Conservation (phyloP, 2,888 invertebrate species). For the Synanthedon vespiformis region DNA sequence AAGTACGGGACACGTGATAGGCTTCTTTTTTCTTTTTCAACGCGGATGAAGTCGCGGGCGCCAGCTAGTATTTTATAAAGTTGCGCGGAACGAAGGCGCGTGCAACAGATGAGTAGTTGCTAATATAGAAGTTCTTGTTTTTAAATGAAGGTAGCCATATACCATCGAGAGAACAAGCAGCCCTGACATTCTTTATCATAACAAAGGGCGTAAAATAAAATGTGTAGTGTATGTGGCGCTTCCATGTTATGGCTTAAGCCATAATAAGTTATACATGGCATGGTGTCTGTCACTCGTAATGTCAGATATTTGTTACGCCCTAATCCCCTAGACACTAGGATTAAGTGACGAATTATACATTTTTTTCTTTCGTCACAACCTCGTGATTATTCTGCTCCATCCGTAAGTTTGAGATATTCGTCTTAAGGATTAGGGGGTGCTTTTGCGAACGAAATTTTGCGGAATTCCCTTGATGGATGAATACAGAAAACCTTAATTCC, state of each 20-base stretch:
- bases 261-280: background rate
- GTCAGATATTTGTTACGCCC: constrained; percentile 49
- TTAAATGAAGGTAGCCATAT: too few relatives aligned
- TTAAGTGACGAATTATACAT: constrained; percentile 64
- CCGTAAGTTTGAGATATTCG: constrained; percentile 65
- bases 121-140: too few relatives aligned
- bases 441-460: constrained; percentile 55
- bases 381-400: constrained; percentile 56
- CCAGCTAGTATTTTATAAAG: too few relatives aligned
- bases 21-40: too few relatives aligned
- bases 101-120: too few relatives aligned
- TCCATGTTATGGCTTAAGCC: constrained; percentile 22
- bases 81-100: too few relatives aligned
- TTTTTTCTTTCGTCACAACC: constrained; percentile 53
- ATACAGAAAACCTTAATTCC: constrained; percentile 56
- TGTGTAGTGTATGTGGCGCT: background rate
- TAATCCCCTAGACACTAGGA: constrained; percentile 40
- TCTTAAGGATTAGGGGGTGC: constrained; percentile 62
- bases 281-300: constrained; percentile 43
- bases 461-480: constrained; percentile 60
- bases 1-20: too few relatives aligned
- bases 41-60: too few relatives aligned
- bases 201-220: too few relatives aligned
- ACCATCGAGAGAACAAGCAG: too few relatives aligned
- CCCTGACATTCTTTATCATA: too few relatives aligned